Evolutionary conservation across 2,888 invertebrate species (phyloP), one percentile per base, ranked within the genome.

Genomic region (Silvanus unidentatus): DNA sequence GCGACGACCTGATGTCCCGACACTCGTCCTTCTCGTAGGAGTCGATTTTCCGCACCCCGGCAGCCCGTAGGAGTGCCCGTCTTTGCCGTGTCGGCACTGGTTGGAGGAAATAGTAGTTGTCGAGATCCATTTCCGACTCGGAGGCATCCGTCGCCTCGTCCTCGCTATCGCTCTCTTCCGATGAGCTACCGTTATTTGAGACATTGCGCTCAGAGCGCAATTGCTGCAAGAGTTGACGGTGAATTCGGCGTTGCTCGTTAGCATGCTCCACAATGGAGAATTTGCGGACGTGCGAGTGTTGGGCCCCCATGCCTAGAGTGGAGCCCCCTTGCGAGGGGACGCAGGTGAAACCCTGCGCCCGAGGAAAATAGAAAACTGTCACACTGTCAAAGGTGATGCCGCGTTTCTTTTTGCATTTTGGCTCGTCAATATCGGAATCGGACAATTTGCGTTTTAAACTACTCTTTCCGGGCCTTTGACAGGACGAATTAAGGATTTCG

Each of bases 11-110:
- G 58, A 98, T 96, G 55, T 90, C 86, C 43, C 90, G 80, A 68
- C 97, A 97, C 64, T 95, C 94, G 66, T 93, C 91, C 71, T 95
- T 96, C 73, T 97, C 97, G 47, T 81, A 74, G 2, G 88, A 82
- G 71, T 97, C 97, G 61, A 97, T 96, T 74, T 94, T 92, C 41
- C 91, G 78, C 1, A 97, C 88, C 0, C 97, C 97, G 5, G 96
- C 88, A n/a, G 91, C 88, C 43, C 95, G 80, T 12, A 97, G 75
- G 42, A 97, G 75, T 2, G 88, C 86, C 47, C 96, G 75, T 47
- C 97, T 80, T 70, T 95, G 95, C 61, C 93, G 79, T 2, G 94
- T 92, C 6, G 95, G 87, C 44, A 97, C 89, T 6, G 97, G 96
- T 72, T 96, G 86, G 40, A 93, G 74, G 65, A 93, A 93, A 66